Conservation (phyloP, 2,113 vertebrate genomes). For the Pelecanoides urinatrix region DNA sequence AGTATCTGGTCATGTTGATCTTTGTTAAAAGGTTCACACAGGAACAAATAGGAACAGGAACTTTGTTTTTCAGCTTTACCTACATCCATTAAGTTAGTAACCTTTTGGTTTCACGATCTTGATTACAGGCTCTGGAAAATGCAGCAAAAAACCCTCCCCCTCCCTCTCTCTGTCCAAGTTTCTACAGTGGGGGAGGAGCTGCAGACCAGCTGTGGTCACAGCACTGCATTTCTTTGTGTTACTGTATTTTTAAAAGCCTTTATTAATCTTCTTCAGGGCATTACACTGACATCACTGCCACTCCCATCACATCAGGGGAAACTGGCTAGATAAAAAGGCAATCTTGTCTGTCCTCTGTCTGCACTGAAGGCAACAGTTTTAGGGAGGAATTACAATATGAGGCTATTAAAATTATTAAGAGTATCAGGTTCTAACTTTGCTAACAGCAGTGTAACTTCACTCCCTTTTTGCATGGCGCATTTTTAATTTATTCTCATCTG, state of each 20-base stretch:
- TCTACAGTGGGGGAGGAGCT: neutral
- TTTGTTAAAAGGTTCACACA: neutral
- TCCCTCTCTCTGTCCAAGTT: neutral
- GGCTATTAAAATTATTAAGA: neutral
- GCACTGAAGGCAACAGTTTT: neutral
- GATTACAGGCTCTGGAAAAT: neutral
- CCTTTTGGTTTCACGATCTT: neutral
- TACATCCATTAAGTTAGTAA: neutral
- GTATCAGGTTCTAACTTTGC: constrained; percentile 6
- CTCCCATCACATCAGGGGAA: neutral
- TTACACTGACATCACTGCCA: neutral
- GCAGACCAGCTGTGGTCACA: neutral
- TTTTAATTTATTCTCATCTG: constrained; percentile 6
- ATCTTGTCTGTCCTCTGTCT: neutral
- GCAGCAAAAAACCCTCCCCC: neutral
- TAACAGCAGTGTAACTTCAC: neutral
- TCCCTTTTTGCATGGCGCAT: neutral
- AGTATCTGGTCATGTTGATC: neutral
- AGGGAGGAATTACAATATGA: neutral
- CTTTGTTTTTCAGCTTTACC: neutral
- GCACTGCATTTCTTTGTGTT: neutral
- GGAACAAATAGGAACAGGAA: neutral
- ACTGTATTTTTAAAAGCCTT: neutral
- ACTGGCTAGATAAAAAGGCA: neutral
- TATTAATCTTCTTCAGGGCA: neutral